A percentile compares a stretch with the other conserved stretches of the same genome.
phyloP scores from a whole-genome alignment of 2,888 invertebrate species.

The Papilio protenor region DNA sequence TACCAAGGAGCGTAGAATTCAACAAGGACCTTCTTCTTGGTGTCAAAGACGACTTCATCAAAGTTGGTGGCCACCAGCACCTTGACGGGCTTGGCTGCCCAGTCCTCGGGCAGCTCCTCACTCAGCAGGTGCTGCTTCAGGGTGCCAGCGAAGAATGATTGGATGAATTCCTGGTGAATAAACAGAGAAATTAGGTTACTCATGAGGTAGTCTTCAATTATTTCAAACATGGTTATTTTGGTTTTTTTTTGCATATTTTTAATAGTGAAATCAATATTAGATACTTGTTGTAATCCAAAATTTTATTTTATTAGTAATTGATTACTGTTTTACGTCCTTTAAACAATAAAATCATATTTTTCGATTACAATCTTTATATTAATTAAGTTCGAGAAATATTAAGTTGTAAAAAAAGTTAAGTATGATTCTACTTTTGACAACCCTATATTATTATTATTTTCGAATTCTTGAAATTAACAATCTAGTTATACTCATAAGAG shows the following conservation, averaged over 20 bases:
- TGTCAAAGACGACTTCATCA: constrained; percentile 94
- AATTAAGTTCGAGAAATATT: not conserved
- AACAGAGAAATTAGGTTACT: not conserved
- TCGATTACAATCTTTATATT: no score
- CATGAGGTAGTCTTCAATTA: not conserved
- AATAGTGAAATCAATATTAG: no score
- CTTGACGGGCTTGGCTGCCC: constrained; percentile 98
- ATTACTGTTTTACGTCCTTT: no score
- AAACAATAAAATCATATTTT: no score
- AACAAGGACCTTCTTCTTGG: constrained; percentile 95
- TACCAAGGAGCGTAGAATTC: constrained; percentile 99
- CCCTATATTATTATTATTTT: not conserved
- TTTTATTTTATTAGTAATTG: no score
- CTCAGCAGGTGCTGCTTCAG: constrained; percentile 97
- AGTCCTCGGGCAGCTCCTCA: constrained; percentile 97
- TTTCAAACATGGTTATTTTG: not conserved
- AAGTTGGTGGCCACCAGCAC: constrained; percentile 97
- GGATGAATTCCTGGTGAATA: constrained; percentile 88
- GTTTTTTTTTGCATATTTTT: no score
- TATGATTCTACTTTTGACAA: not conserved
- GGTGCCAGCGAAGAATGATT: constrained; percentile 95
- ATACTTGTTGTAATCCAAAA: no score
- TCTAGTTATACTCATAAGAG: not conserved
- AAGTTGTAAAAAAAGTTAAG: not conserved
- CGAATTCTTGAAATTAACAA: not conserved